phyloP scores from a whole-genome alignment of 2,113 vertebrate genomes.

The Ifrita kowaldi region DNA sequence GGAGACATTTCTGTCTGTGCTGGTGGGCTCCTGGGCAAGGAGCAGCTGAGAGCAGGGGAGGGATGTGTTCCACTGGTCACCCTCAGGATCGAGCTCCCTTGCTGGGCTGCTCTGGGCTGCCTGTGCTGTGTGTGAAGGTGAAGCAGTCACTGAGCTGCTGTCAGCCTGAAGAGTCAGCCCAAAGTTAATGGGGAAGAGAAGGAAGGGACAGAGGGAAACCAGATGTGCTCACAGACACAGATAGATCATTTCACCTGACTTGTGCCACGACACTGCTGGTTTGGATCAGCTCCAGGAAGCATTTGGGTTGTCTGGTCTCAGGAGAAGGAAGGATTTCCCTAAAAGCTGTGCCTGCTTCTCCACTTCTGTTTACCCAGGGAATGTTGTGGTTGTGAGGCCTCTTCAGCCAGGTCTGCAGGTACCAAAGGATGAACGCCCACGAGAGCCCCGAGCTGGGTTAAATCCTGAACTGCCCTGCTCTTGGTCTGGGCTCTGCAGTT shows the following conservation, averaged over 20 bases:
- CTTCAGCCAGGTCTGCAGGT: neutral
- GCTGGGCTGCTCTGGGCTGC: neutral
- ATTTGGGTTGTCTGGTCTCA: neutral
- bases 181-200: neutral
- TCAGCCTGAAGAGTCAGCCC: neutral
- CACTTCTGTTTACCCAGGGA: neutral
- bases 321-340: neutral
- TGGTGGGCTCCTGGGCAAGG: conserved; percentile 8
- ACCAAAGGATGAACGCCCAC: neutral
- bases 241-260: neutral
- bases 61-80: neutral
- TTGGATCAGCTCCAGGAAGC: neutral
- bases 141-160: conserved; percentile 29
- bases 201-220: conserved; percentile 59
- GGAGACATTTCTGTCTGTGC: neutral
- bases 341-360: neutral
- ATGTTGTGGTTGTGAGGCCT: neutral
- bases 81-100: neutral
- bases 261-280: conserved; percentile 24
- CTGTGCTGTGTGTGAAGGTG: neutral
- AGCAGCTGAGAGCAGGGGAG: neutral
- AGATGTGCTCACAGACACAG: conserved; percentile 11
- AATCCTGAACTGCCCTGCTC: neutral
- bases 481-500: neutral
- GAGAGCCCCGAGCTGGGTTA: neutral